Evolutionary conservation across 2,113 vertebrate genomes (phyloP).

Genomic region (Serinus canaria): DNA sequence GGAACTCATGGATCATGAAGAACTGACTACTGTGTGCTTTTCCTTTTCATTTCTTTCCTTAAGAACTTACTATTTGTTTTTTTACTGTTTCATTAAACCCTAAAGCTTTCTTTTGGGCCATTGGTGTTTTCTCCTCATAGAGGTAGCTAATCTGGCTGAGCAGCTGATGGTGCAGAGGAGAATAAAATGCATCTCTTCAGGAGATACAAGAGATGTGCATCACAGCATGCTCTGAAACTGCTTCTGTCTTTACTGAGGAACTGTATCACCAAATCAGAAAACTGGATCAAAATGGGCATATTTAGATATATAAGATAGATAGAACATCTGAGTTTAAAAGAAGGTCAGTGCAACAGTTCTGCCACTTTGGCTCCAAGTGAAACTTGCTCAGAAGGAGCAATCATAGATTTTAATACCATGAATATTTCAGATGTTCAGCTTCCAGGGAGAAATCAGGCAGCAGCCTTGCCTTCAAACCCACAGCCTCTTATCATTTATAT

Average conservation of each 20-base stretch:
- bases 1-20: constrained; percentile 2
- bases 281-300: neutral
- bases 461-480: neutral
- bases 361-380: neutral
- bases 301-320: neutral
- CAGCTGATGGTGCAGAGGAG: neutral
- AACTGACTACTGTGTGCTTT: neutral
- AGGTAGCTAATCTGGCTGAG: neutral
- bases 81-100: constrained; percentile 17
- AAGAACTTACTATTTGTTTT: neutral
- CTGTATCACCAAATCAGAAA: neutral
- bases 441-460: neutral
- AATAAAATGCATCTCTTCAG: neutral
- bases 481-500: neutral
- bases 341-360: neutral
- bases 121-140: neutral
- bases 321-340: neutral
- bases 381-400: neutral
- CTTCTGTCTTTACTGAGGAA: neutral
- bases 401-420: neutral
- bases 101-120: neutral
- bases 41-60: constrained; percentile 21
- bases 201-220: neutral
- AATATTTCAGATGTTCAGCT: neutral
- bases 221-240: neutral